These are phyloP conservation scores for Lasius fuliginosus DNA, from an alignment of 2,888 invertebrate genomes.

Conservation along the genomic window DNA sequence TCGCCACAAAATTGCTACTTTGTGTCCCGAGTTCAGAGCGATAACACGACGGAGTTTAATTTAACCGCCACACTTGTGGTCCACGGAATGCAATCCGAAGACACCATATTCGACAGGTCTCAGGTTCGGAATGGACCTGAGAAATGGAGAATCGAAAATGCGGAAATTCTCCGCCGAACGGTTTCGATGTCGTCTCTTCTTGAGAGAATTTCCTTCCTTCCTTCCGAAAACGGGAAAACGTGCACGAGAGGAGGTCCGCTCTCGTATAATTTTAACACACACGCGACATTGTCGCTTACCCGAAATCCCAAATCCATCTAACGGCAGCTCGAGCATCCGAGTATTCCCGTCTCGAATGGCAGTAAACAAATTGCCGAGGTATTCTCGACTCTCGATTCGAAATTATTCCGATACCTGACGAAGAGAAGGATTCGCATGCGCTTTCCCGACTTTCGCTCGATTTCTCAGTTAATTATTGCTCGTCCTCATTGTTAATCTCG, in stretches of 20 bases:
- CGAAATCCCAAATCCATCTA: background rate
- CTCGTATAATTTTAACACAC: slow-evolving; percentile 30
- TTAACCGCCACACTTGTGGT: slow-evolving; percentile 74
- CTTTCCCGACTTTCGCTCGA: slow-evolving; percentile 73
- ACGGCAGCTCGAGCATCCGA: slow-evolving; percentile 17
- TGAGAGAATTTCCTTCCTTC: slow-evolving; percentile 22
- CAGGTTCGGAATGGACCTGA: slow-evolving; percentile 37
- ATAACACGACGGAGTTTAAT: slow-evolving; percentile 70
- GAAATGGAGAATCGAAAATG: slow-evolving; percentile 62
- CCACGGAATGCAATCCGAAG: slow-evolving; percentile 70
- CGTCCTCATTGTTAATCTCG: slow-evolving; percentile 61
- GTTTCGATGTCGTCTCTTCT: background rate
- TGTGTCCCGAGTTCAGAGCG: slow-evolving; percentile 47
- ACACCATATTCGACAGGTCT: slow-evolving; percentile 62
- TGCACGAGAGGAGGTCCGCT: background rate
- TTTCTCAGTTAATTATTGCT: slow-evolving; percentile 73
- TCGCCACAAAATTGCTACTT: slow-evolving; percentile 54
- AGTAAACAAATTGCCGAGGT: slow-evolving; percentile 65
- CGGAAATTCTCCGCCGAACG: slow-evolving; percentile 61
- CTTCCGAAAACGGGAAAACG: slow-evolving; percentile 1
- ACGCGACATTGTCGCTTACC: background rate
- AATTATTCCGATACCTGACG: slow-evolving; percentile 74
- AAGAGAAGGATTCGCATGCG: slow-evolving; percentile 68
- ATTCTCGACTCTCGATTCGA: slow-evolving; percentile 63
- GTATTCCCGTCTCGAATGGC: slow-evolving; percentile 12